Conservation (phyloP, 2,797 vertebrate species). For the Pangasius krempfi region DNA sequence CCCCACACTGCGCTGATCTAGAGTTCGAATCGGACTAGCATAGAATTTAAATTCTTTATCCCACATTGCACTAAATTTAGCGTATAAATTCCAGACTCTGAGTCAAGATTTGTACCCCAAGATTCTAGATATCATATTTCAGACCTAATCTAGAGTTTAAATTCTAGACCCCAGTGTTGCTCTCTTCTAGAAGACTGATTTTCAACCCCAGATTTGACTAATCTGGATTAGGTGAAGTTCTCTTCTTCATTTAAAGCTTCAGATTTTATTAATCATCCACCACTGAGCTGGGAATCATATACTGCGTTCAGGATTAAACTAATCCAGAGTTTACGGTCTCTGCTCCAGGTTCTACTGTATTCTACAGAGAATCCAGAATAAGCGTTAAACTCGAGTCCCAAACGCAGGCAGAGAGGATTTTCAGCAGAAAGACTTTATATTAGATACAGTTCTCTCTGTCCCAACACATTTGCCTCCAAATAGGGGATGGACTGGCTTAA, state of each 20-base stretch:
- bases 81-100: no score
- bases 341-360: not conserved
- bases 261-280: not conserved
- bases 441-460: conserved; percentile 23
- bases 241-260: not conserved
- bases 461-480: conserved; percentile 2
- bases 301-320: not conserved
- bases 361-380: no score
- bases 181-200: not conserved
- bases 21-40: not conserved
- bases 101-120: no score
- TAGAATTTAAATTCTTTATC: no score
- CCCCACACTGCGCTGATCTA: not conserved
- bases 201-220: not conserved
- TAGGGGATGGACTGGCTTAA: not conserved
- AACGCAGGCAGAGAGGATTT: not conserved
- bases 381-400: not conserved
- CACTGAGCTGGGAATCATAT: not conserved
- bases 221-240: not conserved
- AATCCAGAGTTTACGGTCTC: not conserved
- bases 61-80: no score
- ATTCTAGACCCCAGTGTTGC: not conserved
- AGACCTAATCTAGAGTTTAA: not conserved
- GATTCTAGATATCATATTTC: not conserved
- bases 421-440: not conserved